Percentiles rank a stretch among this genome's conserved stretches.
Evolutionary conservation across 2,797 vertebrate species (phyloP).

Genomic region (Taeniopygia guttata): DNA sequence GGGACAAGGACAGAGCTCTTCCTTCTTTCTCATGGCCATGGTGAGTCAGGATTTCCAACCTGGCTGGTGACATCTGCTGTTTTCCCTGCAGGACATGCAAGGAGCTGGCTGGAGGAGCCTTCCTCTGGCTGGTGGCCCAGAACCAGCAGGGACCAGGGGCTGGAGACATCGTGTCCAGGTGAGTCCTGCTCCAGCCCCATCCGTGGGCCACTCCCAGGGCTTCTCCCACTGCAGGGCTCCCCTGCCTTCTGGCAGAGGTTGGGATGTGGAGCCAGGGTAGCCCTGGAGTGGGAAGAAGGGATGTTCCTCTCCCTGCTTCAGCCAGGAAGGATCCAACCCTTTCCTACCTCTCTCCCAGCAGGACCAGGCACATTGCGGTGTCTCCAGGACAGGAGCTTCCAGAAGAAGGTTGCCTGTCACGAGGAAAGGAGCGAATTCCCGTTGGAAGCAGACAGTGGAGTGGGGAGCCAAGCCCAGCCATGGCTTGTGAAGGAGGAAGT

Average conservation of each 20-base stretch:
- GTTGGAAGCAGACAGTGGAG: rapidly evolving
- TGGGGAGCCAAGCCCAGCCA: neutral
- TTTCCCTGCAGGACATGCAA: rapidly evolving
- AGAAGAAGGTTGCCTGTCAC: rapidly evolving
- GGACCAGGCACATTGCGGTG: neutral
- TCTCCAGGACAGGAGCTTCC: neutral
- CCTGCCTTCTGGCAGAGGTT: rapidly evolving
- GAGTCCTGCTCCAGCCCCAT: neutral
- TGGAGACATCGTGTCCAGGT: neutral
- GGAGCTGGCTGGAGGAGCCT: neutral
- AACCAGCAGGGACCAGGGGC: rapidly evolving
- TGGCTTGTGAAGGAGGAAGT: rapidly evolving
- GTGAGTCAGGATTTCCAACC: rapidly evolving
- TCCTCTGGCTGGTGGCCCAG: neutral
- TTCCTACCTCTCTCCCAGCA: neutral
- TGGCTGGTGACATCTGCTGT: rapidly evolving
- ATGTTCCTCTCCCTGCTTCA: neutral
- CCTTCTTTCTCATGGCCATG: rapidly evolving
- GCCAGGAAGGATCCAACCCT: neutral
- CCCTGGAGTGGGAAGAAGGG: rapidly evolving
- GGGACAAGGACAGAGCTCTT: neutral
- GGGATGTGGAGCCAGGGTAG: rapidly evolving
- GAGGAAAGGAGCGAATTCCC: rapidly evolving
- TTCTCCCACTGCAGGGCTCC: neutral
- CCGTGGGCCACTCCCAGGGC: neutral